Evolutionary conservation across 2,888 invertebrate genomes (phyloP), one percentile per base, ranked within the genome.

Genomic region (Gari tellinella): DNA sequence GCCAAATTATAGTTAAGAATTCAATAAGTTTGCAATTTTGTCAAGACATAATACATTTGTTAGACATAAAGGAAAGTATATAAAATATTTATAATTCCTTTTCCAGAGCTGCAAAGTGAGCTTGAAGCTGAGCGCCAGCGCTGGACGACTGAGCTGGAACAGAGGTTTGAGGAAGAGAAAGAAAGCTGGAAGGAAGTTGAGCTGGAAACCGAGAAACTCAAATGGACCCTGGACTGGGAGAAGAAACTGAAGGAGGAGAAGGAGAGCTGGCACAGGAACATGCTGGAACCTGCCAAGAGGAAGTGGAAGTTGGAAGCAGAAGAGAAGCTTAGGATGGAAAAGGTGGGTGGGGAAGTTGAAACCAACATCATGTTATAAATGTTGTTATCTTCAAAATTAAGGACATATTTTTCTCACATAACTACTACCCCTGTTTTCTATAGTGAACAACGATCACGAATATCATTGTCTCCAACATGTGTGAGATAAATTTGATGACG

Each of bases 171-270:
- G 21, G 66, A 70, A 25, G 78, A 73, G 40, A 69, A 70, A 48
- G 63, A 73, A 14, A 64, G 77, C 37, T 77, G 77, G 77, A 55
- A 55, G 52, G 77, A 72, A n/a, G 61, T 77, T 10, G 77, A 77
- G 45, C 52, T 77, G n/a, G 77, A 77, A 49, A 77, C 77, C 2
- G 68, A 77, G 48, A 72, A 64, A 60, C 58, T 77, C 5, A 68
- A 72, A 25, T 77, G 77, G 77, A 43, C 68, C 3, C 49, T 61
- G 3, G 72, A 77, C 51, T 68, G 65, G 68, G 72, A 77, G 43
- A 56, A 53, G 19, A 64, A 68, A 46, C 40, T 77, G 15, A 38
- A 52, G 43, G 46, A 60, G 15, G 77, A 68, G 38, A 77, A 65
- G 38, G 72, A 72, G 14, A 26, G 37, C 19, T 77, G 77, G 77